Evolutionary conservation across 2,888 invertebrate genomes (phyloP).

Genomic region (Yponomeuta cagnagella): DNA sequence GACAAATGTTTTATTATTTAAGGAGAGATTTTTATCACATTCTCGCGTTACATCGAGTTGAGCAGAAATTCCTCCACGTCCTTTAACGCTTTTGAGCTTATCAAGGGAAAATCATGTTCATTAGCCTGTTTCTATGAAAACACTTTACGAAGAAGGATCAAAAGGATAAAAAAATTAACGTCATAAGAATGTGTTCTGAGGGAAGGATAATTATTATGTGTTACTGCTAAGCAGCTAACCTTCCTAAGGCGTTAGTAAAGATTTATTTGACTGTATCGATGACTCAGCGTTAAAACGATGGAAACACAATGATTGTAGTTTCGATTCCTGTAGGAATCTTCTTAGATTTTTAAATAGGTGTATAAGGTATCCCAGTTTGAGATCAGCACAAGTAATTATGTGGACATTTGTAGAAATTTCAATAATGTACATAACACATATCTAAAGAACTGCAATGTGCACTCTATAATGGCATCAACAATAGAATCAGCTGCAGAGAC

Average conservation of each 20-base stretch:
- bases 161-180: neutral
- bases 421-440: too few relatives aligned
- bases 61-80: constrained; percentile 70
- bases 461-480: constrained; percentile 38
- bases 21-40: constrained; percentile 68
- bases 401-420: too few relatives aligned
- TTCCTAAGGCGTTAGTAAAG: too few relatives aligned
- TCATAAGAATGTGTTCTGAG: neutral
- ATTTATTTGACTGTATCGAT: too few relatives aligned
- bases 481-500: constrained; percentile 57
- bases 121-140: constrained; percentile 16
- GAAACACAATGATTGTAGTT: too few relatives aligned
- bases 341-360: too few relatives aligned
- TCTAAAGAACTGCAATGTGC: constrained; percentile 40
- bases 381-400: too few relatives aligned
- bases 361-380: too few relatives aligned
- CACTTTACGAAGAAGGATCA: constrained; percentile 8
- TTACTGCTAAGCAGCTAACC: neutral
- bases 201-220: neutral
- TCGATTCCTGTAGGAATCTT: too few relatives aligned
- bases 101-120: constrained; percentile 14
- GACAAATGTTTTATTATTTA: constrained; percentile 47
- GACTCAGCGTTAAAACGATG: too few relatives aligned
- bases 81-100: constrained; percentile 36
- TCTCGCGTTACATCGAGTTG: constrained; percentile 34